Percentiles rank a stretch among this genome's conserved stretches.
These are phyloP conservation scores for Phymanthus crucifer DNA, from an alignment of 92 coral and sea anemone genomes.

Conservation along the genomic window DNA sequence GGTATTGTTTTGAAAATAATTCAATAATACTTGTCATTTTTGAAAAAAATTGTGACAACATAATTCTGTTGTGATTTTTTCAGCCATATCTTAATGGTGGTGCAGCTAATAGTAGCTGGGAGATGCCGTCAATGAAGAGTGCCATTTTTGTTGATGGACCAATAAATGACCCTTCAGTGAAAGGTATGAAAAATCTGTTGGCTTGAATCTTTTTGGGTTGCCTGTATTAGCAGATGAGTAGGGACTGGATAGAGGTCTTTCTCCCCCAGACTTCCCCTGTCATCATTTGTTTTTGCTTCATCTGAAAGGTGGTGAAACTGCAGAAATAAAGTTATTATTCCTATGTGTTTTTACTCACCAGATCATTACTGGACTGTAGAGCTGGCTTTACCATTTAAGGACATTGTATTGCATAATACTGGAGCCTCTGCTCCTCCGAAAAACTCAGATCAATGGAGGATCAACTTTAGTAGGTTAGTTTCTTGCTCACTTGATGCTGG, in stretches of 20 bases:
- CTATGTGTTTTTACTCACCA: not conserved
- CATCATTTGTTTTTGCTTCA: too few relatives aligned
- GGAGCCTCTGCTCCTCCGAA: conserved; percentile 78
- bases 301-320: too few relatives aligned
- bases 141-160: conserved; percentile 83
- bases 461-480: conserved; percentile 78
- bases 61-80: not conserved
- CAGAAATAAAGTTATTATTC: not conserved
- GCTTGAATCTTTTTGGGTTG: not conserved
- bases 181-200: conserved; percentile 55
- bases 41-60: too few relatives aligned
- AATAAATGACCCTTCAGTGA: conserved; percentile 49
- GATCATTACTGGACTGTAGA: conserved; percentile 84
- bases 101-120: conserved; percentile 85
- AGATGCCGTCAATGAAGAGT: conserved; percentile 81
- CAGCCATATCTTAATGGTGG: conserved; percentile 88
- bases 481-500: not conserved
- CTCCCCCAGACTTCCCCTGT: too few relatives aligned
- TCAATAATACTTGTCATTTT: not conserved
- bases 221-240: not conserved
- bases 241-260: too few relatives aligned
- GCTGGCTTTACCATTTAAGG: conserved; percentile 71
- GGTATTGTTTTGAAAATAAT: conserved; percentile 21
- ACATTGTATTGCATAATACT: conserved; percentile 62
- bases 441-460: conserved; percentile 77